phyloP scores from a whole-genome alignment of 2,888 invertebrate species.

The Cantharis flavilabris region DNA sequence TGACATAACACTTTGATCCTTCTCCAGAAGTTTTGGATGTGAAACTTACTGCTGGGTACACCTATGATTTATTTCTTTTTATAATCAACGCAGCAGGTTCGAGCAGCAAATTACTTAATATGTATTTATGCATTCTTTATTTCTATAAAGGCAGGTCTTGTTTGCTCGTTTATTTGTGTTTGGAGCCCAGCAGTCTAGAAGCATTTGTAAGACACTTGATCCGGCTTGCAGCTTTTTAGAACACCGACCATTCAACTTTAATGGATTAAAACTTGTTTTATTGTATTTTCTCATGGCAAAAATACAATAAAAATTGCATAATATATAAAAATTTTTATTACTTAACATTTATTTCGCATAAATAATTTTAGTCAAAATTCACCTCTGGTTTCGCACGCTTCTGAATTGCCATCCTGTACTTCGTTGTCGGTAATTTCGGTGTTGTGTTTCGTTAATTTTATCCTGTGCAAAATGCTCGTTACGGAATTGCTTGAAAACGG shows the following conservation, averaged over 20 bases:
- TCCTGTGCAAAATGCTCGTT: constrained; percentile 57
- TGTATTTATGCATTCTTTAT: constrained; percentile 25
- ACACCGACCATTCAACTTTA: constrained; percentile 1
- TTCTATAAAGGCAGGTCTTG: constrained; percentile 19
- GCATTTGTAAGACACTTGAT: constrained; percentile 14
- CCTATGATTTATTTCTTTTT: constrained; percentile 7
- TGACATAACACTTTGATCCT: neutral
- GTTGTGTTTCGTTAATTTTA: constrained; percentile 45
- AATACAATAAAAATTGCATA: neutral
- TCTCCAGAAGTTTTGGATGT: neutral
- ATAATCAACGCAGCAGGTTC: constrained; percentile 8
- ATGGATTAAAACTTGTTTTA: neutral
- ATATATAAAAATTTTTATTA: neutral
- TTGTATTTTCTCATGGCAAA: neutral
- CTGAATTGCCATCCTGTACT: constrained; percentile 39
- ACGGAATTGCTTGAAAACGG: constrained; percentile 52
- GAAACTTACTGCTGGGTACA: neutral
- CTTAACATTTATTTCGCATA: neutral
- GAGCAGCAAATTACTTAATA: constrained; percentile 15
- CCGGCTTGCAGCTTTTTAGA: constrained; percentile 4
- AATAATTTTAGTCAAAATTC: constrained; percentile 18
- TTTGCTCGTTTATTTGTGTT: constrained; percentile 15
- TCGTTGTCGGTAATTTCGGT: constrained; percentile 14
- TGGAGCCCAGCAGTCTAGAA: constrained; percentile 27
- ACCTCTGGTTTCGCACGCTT: constrained; percentile 48